Percentiles rank a stretch among this genome's conserved stretches.
phyloP scores from a whole-genome alignment of 2,113 vertebrate species.

The Labrus mixtus region DNA sequence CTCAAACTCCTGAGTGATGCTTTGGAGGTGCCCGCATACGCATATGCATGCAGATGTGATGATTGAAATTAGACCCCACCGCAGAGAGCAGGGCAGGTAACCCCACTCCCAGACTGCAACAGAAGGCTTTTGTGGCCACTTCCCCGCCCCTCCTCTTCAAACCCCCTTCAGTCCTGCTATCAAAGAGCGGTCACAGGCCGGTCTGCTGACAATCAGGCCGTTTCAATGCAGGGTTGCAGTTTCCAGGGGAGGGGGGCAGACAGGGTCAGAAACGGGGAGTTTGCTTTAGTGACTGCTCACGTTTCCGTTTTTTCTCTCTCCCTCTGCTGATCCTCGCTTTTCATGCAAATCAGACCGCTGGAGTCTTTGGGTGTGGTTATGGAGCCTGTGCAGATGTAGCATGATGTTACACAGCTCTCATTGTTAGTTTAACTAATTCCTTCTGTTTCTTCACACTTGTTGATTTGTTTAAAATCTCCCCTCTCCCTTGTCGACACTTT shows the following conservation, averaged over 20 bases:
- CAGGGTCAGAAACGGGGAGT: constrained; percentile 47
- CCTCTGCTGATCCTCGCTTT: constrained; percentile 45
- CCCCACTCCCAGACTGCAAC: constrained; percentile 70
- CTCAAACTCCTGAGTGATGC: constrained; percentile 8
- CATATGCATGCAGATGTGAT: constrained; percentile 52
- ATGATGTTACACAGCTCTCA: constrained; percentile 35
- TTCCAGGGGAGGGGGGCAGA: constrained; percentile 54
- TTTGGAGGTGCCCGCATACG: constrained; percentile 44
- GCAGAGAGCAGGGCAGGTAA: constrained; percentile 75
- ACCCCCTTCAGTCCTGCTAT: constrained; percentile 36
- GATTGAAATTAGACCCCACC: constrained; percentile 76
- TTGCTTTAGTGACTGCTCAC: constrained; percentile 52
- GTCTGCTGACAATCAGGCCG: constrained; percentile 70
- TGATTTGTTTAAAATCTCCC: constrained; percentile 30
- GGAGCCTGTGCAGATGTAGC: constrained; percentile 29
- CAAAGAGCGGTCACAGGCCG: constrained; percentile 64
- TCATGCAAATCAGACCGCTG: constrained; percentile 51
- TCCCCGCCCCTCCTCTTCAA: constrained; percentile 48
- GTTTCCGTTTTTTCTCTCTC: constrained; percentile 36
- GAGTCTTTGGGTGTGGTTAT: constrained; percentile 23
- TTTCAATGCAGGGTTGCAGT: constrained; percentile 57
- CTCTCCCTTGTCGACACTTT: constrained; percentile 20
- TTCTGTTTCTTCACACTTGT: background rate
- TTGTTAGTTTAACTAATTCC: constrained; percentile 33
- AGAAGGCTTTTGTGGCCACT: constrained; percentile 81